Conservation (phyloP, 2,888 invertebrate genomes). For the Gerris lacustris region DNA sequence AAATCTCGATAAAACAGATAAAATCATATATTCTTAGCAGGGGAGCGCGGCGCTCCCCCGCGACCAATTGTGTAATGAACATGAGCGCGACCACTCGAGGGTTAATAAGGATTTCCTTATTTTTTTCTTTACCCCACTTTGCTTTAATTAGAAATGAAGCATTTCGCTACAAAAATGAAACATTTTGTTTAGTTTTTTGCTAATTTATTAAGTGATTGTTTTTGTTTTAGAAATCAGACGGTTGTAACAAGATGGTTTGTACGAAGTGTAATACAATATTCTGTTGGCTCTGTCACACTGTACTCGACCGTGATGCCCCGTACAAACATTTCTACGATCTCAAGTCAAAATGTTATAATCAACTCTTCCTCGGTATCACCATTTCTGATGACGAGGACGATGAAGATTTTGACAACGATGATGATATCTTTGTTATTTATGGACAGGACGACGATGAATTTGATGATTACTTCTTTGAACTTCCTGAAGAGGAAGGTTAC, state of each 20-base stretch:
- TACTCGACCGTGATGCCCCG: conserved; percentile 41
- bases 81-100: too few species aligned
- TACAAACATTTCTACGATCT: conserved; percentile 46
- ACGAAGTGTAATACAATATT: conserved; percentile 48
- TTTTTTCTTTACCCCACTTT: too few species aligned
- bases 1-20: too few species aligned
- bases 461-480: conserved; percentile 2
- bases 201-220: neutral
- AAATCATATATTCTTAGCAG: too few species aligned
- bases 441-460: neutral
- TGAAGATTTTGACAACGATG: neutral
- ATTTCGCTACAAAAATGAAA: too few species aligned
- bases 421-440: neutral
- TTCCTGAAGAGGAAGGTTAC: neutral
- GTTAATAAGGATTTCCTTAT: too few species aligned
- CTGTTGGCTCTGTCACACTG: conserved; percentile 48
- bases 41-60: too few species aligned
- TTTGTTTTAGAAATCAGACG: conserved; percentile 46
- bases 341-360: conserved; percentile 40
- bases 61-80: too few species aligned
- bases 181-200: neutral
- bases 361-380: conserved; percentile 37
- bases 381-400: neutral
- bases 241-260: conserved; percentile 58
- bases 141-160: too few species aligned